phyloP scores from a whole-genome alignment of 2,888 invertebrate species.

The Andrena hattorfiana region DNA sequence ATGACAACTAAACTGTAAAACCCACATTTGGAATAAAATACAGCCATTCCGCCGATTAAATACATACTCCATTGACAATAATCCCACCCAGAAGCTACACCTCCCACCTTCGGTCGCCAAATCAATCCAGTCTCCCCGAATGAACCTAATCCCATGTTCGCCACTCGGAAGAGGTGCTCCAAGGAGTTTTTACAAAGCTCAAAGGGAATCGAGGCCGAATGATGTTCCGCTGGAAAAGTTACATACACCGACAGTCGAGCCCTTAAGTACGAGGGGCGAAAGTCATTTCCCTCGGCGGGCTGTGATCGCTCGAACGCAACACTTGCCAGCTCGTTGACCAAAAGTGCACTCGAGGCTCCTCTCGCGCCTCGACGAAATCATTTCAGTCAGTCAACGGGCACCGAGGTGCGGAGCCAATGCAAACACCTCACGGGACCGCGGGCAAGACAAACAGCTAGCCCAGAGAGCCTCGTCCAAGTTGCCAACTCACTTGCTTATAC shows the following conservation, averaged over 20 bases:
- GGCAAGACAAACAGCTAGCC: conserved; percentile 69
- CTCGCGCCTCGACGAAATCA: conserved; percentile 69
- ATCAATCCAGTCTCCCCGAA: not conserved
- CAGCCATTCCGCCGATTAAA: too few species aligned
- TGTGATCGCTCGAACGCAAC: conserved; percentile 23
- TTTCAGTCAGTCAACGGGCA: conserved; percentile 65
- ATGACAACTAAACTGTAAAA: too few species aligned
- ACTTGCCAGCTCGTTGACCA: conserved; percentile 51
- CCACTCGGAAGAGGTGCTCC: not conserved
- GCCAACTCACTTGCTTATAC: conserved; percentile 69
- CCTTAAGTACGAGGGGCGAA: not conserved
- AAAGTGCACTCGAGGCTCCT: conserved; percentile 51
- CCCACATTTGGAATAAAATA: too few species aligned
- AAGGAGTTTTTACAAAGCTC: not conserved
- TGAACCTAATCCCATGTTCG: not conserved
- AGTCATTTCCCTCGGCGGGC: conserved; percentile 47
- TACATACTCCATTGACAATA: not conserved
- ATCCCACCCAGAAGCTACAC: not conserved
- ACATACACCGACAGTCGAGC: conserved; percentile 7
- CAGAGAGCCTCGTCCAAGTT: conserved; percentile 57
- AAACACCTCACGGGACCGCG: conserved; percentile 64
- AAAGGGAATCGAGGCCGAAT: not conserved
- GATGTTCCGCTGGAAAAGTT: not conserved
- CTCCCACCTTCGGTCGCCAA: not conserved
- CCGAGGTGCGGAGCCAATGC: conserved; percentile 67